phyloP scores from a whole-genome alignment of 1,140 invertebrate species.

The Battus philenor region DNA sequence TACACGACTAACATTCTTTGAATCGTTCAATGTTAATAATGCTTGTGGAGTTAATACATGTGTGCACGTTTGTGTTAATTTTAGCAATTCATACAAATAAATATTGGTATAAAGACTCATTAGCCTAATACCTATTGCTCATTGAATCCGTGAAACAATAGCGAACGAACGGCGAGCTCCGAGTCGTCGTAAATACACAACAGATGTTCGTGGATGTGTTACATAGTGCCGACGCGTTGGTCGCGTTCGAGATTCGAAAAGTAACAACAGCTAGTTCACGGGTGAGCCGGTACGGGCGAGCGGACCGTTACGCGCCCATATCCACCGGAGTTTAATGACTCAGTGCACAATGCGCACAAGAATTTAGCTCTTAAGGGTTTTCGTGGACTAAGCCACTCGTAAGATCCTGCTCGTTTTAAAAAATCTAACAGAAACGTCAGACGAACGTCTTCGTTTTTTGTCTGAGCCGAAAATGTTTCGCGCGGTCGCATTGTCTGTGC shows the following conservation, averaged over 20 bases:
- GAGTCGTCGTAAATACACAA: slow-evolving; percentile 6
- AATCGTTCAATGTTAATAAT: too few relatives aligned
- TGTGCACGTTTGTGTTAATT: too few relatives aligned
- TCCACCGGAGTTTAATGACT: slow-evolving; percentile 40
- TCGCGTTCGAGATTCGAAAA: slow-evolving; percentile 25
- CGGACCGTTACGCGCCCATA: slow-evolving; percentile 38
- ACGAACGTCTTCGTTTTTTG: slow-evolving; percentile 11
- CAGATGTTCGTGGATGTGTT: slow-evolving; percentile 11
- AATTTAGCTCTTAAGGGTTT: slow-evolving; percentile 21
- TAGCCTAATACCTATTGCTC: neutral
- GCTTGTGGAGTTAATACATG: too few relatives aligned
- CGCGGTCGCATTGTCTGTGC: neutral
- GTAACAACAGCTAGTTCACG: slow-evolving; percentile 11
- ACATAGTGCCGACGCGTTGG: slow-evolving; percentile 21
- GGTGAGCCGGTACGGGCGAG: slow-evolving; percentile 16
- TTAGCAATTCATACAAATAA: too few relatives aligned
- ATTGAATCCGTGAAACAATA: neutral
- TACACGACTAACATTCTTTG: too few relatives aligned
- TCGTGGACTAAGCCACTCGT: slow-evolving; percentile 8
- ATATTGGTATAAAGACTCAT: too few relatives aligned
- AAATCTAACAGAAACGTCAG: slow-evolving; percentile 9
- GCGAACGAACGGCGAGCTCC: slow-evolving; percentile 4
- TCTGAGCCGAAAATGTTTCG: slow-evolving; percentile 12
- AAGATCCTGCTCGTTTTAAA: slow-evolving; percentile 10
- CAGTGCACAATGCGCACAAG: slow-evolving; percentile 33